phyloP scores from a whole-genome alignment of 2,797 vertebrate species.

The Microchirus variegatus region DNA sequence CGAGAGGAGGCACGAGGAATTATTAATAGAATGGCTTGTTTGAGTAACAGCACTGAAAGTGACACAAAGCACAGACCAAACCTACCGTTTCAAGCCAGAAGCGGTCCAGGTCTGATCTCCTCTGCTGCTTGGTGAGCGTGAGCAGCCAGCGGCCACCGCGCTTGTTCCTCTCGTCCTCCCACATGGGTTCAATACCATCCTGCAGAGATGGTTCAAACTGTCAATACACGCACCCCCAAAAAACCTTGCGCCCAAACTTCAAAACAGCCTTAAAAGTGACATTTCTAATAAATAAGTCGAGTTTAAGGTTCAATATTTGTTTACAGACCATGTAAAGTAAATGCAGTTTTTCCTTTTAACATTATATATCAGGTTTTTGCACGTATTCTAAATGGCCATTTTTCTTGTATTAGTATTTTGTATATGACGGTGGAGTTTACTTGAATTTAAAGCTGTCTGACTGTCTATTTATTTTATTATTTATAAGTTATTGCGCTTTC shows the following conservation, averaged over 20 bases:
- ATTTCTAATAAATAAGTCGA: too few relatives aligned
- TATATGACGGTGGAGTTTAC: too few relatives aligned
- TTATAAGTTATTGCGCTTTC: too few relatives aligned
- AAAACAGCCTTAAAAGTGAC: conserved; percentile 2
- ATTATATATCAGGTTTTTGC: too few relatives aligned
- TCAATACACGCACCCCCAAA: conserved; percentile 28
- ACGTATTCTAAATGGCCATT: too few relatives aligned
- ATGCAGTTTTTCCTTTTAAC: too few relatives aligned
- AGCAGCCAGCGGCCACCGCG: conserved; percentile 96
- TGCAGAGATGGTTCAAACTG: conserved; percentile 60
- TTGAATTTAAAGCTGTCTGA: too few relatives aligned
- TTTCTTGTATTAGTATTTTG: too few relatives aligned
- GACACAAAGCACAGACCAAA: conserved; percentile 22
- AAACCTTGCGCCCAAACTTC: neutral
- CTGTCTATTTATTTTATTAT: too few relatives aligned
- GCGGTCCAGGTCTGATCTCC: conserved; percentile 95
- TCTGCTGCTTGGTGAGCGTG: conserved; percentile 96
- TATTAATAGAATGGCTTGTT: conserved; percentile 12
- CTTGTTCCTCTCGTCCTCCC: conserved; percentile 99
- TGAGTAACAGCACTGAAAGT: conserved; percentile 4
- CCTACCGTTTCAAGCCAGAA: conserved; percentile 98
- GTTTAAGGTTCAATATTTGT: too few relatives aligned
- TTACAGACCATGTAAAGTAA: too few relatives aligned
- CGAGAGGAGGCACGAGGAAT: conserved; percentile 15
- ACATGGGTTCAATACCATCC: conserved; percentile 99